These are phyloP conservation scores for Silurus glanis DNA, from an alignment of 2,113 vertebrate species.

Conservation along the genomic window DNA sequence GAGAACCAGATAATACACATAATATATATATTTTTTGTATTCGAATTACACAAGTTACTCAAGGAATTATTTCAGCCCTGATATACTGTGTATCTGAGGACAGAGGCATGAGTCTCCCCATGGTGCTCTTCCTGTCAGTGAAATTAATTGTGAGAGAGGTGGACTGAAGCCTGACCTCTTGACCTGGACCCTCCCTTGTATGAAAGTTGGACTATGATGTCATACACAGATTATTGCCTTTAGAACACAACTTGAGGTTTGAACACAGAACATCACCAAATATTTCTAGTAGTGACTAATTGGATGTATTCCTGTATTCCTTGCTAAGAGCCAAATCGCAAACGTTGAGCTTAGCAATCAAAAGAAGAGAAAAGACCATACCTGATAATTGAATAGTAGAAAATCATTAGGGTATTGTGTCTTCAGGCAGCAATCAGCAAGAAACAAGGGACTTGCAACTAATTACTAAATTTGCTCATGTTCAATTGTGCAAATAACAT, in stretches of 20 bases:
- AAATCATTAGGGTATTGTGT: neutral
- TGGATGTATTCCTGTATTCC: neutral
- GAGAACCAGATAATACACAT: too few species aligned
- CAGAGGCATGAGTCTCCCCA: neutral
- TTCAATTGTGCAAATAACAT: neutral
- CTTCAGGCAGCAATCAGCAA: neutral
- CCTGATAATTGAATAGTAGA: neutral
- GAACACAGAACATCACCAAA: neutral
- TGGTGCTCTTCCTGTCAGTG: conserved; percentile 16
- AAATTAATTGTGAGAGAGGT: conserved; percentile 42
- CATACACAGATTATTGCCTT: conserved; percentile 35
- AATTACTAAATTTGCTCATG: neutral
- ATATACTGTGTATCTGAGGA: neutral
- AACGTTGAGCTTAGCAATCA: neutral
- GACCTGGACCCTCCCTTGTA: conserved; percentile 41
- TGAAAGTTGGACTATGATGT: conserved; percentile 36
- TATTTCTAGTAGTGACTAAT: neutral
- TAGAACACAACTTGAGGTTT: neutral
- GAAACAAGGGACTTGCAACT: neutral
- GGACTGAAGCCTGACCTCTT: conserved; percentile 38
- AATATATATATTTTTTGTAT: too few species aligned
- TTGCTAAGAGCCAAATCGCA: neutral
- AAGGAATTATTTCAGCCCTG: too few species aligned
- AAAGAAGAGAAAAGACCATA: neutral
- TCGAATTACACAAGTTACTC: too few species aligned